These are phyloP conservation scores for Pollenia labialis DNA, from an alignment of 2,888 invertebrate genomes.

Conservation along the genomic window DNA sequence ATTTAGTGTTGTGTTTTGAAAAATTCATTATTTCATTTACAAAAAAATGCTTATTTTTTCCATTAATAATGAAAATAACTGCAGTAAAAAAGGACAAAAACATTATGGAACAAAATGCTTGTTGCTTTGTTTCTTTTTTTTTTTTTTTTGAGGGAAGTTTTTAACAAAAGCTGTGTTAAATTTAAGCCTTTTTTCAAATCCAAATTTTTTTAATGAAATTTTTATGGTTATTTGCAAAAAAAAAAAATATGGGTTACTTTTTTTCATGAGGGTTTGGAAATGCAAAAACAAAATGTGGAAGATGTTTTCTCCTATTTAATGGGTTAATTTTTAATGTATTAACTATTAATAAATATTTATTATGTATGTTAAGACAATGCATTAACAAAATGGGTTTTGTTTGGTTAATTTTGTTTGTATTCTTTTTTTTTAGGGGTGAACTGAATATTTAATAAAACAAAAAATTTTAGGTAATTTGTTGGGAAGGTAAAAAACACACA, in stretches of 20 bases:
- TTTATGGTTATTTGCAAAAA: constrained; percentile 57
- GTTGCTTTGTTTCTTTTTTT: neutral
- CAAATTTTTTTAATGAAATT: constrained; percentile 8
- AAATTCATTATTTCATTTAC: constrained; percentile 58
- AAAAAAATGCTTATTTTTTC: constrained; percentile 41
- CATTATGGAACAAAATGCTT: constrained; percentile 64
- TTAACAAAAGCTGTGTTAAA: constrained; percentile 59
- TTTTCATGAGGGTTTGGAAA: constrained; percentile 36
- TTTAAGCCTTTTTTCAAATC: constrained; percentile 20
- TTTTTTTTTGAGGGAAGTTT: neutral
- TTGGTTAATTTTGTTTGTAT: constrained; percentile 23
- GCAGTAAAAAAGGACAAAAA: constrained; percentile 59
- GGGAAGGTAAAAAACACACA: constrained; percentile 54
- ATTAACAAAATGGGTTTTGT: constrained; percentile 37
- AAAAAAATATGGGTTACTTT: constrained; percentile 44
- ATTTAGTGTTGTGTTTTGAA: constrained; percentile 74
- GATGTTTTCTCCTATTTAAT: constrained; percentile 27
- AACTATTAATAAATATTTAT: constrained; percentile 12
- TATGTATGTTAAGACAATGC: constrained; percentile 45
- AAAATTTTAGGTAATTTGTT: constrained; percentile 25
- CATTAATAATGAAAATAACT: constrained; percentile 58
- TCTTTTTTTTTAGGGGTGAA: neutral
- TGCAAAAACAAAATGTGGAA: constrained; percentile 46
- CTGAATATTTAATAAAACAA: constrained; percentile 35
- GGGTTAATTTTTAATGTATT: constrained; percentile 47